phyloP scores from a whole-genome alignment of 1,140 invertebrate genomes.

The Plectus sambesii region DNA sequence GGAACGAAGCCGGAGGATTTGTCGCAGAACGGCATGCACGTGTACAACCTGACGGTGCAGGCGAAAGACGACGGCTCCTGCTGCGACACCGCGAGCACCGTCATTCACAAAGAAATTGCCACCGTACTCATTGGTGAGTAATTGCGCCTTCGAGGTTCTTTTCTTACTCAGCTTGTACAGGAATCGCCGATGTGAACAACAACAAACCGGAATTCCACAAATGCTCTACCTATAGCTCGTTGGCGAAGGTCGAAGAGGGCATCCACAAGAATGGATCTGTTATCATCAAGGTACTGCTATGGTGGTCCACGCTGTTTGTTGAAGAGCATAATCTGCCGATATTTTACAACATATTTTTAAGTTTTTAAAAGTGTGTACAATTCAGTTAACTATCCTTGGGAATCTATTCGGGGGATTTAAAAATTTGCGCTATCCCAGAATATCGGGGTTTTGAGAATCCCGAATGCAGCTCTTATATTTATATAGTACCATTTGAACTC shows the following conservation, averaged over 20 bases:
- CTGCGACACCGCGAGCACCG: conserved; percentile 19
- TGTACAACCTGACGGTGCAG: conserved; percentile 37
- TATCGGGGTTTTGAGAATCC: too few species aligned
- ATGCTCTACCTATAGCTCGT: conserved; percentile 27
- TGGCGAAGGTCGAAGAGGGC: conserved; percentile 34
- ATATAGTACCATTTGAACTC: too few species aligned
- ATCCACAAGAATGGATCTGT: conserved; percentile 18
- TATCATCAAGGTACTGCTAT: conserved; percentile 15
- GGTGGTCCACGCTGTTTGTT: too few species aligned
- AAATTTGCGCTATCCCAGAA: too few species aligned
- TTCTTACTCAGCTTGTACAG: not conserved
- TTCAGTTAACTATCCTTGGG: too few species aligned
- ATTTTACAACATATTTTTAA: too few species aligned
- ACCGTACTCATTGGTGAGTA: conserved; percentile 23
- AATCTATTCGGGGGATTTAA: too few species aligned
- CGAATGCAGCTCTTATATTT: too few species aligned
- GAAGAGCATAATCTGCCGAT: too few species aligned
- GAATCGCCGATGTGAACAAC: conserved; percentile 39
- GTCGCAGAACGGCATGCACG: conserved; percentile 17
- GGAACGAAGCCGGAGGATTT: conserved; percentile 24
- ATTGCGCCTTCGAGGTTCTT: not conserved
- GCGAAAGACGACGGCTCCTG: conserved; percentile 40
- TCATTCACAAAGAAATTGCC: conserved; percentile 21
- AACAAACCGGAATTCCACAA: conserved; percentile 33
- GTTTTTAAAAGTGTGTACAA: too few species aligned